Percentiles rank a stretch among this genome's conserved stretches.
Conservation (phyloP, 2,888 invertebrate species). For the Mystacides longicornis region DNA sequence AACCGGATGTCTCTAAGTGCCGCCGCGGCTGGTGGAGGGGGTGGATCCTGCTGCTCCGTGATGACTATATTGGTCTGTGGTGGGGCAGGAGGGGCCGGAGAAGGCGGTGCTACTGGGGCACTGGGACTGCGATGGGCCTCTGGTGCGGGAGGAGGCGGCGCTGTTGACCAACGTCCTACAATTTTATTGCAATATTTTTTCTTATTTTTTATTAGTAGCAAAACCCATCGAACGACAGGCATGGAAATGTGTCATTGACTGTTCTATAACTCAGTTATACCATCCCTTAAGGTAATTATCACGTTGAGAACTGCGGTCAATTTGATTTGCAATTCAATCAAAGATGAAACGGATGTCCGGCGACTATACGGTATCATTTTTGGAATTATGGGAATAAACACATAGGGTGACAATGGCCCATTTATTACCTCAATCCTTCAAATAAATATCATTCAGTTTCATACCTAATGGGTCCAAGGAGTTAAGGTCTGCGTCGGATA, state of each 20-base stretch:
- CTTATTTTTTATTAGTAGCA: neutral
- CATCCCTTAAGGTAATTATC: neutral
- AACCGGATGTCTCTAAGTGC: slow-evolving; percentile 79
- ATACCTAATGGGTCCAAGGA: slow-evolving; percentile 67
- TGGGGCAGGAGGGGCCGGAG: slow-evolving; percentile 55
- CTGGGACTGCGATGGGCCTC: slow-evolving; percentile 59
- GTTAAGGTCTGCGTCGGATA: slow-evolving; percentile 62
- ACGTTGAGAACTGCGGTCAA: no score
- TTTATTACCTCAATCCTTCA: no score
- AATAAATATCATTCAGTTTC: no score
- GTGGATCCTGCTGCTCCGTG: neutral
- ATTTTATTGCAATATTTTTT: no score
- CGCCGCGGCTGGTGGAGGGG: slow-evolving; percentile 45
- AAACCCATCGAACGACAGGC: no score
- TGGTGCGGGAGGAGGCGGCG: slow-evolving; percentile 69
- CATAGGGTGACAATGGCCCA: no score
- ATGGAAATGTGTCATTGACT: neutral
- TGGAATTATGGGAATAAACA: no score
- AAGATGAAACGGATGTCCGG: no score
- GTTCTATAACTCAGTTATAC: neutral
- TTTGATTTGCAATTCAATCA: no score
- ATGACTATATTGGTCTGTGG: slow-evolving; percentile 25
- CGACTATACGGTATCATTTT: no score
- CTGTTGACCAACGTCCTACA: slow-evolving; percentile 42
- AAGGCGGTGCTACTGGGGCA: slow-evolving; percentile 49